Percentiles rank a stretch among this genome's conserved stretches.
phyloP scores from a whole-genome alignment of 2,797 vertebrate species.

The Pitangus sulphuratus region DNA sequence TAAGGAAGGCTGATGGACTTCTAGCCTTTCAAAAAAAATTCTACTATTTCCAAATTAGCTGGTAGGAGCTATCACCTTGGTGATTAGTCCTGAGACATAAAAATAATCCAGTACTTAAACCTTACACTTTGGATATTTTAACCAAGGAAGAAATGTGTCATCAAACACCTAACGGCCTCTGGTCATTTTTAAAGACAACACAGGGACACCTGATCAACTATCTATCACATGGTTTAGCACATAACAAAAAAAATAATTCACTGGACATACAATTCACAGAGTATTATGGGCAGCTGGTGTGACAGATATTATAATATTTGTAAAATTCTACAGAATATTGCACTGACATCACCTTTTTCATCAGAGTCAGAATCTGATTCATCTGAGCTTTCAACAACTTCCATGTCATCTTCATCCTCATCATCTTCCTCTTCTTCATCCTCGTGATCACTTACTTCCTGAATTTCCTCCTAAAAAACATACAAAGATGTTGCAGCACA shows the following conservation, averaged over 20 bases:
- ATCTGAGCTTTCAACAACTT: slow-evolving; percentile 90
- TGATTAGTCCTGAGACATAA: neutral
- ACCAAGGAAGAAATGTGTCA: neutral
- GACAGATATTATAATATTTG: neutral
- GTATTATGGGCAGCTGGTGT: neutral
- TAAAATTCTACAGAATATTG: neutral
- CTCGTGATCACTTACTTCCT: slow-evolving; percentile 90
- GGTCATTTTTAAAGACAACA: neutral
- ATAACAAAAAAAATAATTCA: neutral
- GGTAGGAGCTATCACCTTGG: neutral
- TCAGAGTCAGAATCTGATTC: slow-evolving; percentile 93
- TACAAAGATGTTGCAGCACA: neutral
- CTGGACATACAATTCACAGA: neutral
- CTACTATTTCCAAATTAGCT: neutral
- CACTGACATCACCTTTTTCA: slow-evolving; percentile 87
- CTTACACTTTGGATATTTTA: neutral
- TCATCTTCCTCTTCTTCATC: slow-evolving; percentile 91
- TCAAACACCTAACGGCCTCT: neutral
- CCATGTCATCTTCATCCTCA: slow-evolving; percentile 89
- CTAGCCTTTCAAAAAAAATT: neutral
- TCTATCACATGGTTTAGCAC: neutral
- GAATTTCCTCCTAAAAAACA: slow-evolving; percentile 76
- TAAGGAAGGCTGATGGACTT: neutral
- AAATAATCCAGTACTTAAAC: neutral
- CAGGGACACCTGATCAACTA: neutral